Conservation (phyloP, 1,140 invertebrate species). For the Drosophila pallidifrons region DNA sequence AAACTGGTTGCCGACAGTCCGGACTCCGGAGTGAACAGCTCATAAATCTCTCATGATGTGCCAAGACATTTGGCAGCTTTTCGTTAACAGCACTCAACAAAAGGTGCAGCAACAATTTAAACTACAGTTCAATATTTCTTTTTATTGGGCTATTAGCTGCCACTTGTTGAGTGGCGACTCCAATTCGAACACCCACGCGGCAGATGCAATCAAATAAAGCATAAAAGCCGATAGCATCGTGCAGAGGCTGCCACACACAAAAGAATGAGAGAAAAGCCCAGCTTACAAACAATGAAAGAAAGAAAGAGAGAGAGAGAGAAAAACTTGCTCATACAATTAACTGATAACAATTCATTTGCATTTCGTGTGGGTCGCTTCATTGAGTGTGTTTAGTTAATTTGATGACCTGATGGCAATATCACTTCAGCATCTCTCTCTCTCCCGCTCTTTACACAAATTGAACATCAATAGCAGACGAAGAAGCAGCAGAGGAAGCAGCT, state of each 20-base stretch:
- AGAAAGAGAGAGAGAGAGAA: not conserved
- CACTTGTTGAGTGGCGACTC: conserved; percentile 60
- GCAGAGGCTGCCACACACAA: conserved; percentile 31
- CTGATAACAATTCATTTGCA: conserved; percentile 80
- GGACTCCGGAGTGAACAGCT: not conserved
- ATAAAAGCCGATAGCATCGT: conserved; percentile 69
- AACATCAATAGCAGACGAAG: no score
- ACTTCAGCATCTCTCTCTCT: conserved; percentile 27
- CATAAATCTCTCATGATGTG: conserved; percentile 66
- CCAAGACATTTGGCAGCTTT: conserved; percentile 49
- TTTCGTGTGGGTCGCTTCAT: conserved; percentile 54
- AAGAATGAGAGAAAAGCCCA: not conserved
- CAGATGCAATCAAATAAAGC: conserved; percentile 64
- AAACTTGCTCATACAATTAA: conserved; percentile 45
- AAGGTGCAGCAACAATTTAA: conserved; percentile 30
- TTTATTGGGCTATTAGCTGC: conserved; percentile 79
- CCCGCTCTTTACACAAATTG: conserved; percentile 1
- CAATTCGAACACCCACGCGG: conserved; percentile 66
- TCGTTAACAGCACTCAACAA: conserved; percentile 48
- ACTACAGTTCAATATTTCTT: conserved; percentile 17
- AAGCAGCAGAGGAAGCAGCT: conserved; percentile 22
- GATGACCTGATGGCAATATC: conserved; percentile 44
- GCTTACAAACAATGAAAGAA: not conserved
- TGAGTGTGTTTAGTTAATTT: conserved; percentile 72
- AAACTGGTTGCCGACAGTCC: conserved; percentile 52